Percentiles rank a stretch among this genome's conserved stretches.
Evolutionary conservation across 2,888 invertebrate species (phyloP).

Genomic region (Orthonychiurus folsomi): DNA sequence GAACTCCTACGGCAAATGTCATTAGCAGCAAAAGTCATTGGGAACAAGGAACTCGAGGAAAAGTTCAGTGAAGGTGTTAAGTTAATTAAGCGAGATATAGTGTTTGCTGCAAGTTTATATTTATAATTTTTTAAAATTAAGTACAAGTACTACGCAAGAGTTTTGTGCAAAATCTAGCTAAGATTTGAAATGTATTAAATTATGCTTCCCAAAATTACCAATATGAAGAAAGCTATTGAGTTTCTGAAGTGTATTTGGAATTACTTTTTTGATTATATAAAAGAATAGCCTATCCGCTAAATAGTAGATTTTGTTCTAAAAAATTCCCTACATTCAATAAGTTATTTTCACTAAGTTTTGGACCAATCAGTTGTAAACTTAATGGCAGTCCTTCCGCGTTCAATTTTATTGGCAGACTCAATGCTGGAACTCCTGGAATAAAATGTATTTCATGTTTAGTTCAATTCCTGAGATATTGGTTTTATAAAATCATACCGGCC

Average conservation of each 20-base stretch:
- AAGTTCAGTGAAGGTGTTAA: conserved; percentile 90
- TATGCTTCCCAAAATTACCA: no score
- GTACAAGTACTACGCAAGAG: no score
- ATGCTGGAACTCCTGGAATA: conserved; percentile 64
- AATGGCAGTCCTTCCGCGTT: conserved; percentile 67
- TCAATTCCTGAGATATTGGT: conserved; percentile 8
- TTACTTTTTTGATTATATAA: no score
- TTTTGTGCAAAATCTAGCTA: no score
- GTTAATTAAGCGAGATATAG: conserved; percentile 91
- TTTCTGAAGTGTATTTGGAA: no score
- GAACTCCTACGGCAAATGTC: conserved; percentile 90
- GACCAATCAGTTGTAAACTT: conserved; percentile 80
- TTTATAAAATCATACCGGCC: conserved; percentile 59
- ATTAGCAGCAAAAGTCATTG: conserved; percentile 92
- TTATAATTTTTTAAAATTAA: conserved; percentile 57
- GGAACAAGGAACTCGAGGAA: conserved; percentile 87
- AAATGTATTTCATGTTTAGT: neutral
- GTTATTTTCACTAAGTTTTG: conserved; percentile 62
- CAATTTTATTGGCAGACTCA: conserved; percentile 71
- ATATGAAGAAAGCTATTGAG: no score
- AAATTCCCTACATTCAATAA: conserved; percentile 69
- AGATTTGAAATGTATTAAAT: no score
- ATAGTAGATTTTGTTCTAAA: conserved; percentile 65
- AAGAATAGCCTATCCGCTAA: no score
- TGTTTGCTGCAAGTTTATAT: conserved; percentile 98